Evolutionary conservation across 2,797 vertebrate species (phyloP).

Genomic region (Catharus ustulatus): DNA sequence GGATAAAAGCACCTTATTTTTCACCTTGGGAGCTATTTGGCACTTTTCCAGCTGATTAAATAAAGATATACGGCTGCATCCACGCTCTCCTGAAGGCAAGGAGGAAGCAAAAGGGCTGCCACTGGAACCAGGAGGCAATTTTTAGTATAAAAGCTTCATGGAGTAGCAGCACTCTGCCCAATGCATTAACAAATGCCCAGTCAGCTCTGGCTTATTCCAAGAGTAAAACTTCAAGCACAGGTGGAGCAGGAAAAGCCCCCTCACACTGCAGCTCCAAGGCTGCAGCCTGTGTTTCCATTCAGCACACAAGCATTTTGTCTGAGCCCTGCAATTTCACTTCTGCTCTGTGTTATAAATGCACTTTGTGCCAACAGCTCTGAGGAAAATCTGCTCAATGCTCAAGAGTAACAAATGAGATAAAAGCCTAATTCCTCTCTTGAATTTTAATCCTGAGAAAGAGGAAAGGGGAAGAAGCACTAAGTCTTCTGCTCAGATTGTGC

Average conservation of each 20-base stretch:
- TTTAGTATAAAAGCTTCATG: background rate
- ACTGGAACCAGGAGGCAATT: background rate
- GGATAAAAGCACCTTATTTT: constrained; percentile 19
- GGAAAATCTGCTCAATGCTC: background rate
- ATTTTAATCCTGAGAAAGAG: background rate
- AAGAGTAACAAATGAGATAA: background rate
- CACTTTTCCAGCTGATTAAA: background rate
- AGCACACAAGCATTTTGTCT: background rate
- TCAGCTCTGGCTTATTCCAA: background rate
- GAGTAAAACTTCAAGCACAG: background rate
- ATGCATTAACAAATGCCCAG: background rate
- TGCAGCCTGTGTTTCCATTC: background rate
- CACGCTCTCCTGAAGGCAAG: background rate
- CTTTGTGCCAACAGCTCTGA: background rate
- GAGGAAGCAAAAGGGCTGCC: background rate
- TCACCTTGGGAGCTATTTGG: constrained; percentile 16
- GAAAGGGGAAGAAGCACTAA: background rate
- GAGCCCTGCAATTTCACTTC: background rate
- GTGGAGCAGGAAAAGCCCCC: background rate
- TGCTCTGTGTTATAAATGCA: background rate
- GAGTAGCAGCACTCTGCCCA: background rate
- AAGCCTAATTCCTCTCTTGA: background rate
- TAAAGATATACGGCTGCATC: background rate
- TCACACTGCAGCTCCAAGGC: background rate
- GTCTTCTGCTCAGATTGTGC: background rate